phyloP scores from a whole-genome alignment of 1,140 invertebrate genomes.

The Elymnias hypermnestra region DNA sequence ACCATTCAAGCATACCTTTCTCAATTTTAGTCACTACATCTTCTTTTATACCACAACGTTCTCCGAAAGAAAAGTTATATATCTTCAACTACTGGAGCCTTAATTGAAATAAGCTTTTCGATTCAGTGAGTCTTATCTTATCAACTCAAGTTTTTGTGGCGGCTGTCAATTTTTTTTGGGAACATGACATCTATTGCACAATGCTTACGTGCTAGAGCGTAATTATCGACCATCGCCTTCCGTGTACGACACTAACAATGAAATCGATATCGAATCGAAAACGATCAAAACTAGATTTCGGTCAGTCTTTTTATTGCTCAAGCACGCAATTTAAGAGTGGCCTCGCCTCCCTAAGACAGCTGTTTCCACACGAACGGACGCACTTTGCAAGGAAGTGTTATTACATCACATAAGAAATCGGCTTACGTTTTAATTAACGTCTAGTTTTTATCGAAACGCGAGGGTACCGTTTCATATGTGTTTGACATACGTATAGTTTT shows the following conservation, averaged over 20 bases:
- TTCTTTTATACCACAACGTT: no score
- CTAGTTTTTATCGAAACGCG: background rate
- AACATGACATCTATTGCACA: conserved; percentile 51
- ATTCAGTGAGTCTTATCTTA: conserved; percentile 13
- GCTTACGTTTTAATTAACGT: conserved; percentile 3
- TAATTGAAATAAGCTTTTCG: no score
- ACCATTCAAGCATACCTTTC: no score
- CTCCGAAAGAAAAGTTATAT: no score
- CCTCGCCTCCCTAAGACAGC: conserved; percentile 16
- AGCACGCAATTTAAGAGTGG: conserved; percentile 53
- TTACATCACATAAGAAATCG: conserved; percentile 8
- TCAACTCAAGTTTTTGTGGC: conserved; percentile 9
- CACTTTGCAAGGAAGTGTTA: conserved; percentile 12
- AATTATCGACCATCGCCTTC: conserved; percentile 59
- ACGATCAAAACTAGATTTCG: conserved; percentile 55
- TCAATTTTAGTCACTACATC: no score
- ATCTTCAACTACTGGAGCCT: no score
- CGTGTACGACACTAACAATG: conserved; percentile 59
- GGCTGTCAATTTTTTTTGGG: conserved; percentile 23
- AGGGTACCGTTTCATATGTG: background rate
- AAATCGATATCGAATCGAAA: conserved; percentile 59
- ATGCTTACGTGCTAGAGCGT: conserved; percentile 57
- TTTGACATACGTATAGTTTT: no score
- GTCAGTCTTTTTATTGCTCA: conserved; percentile 55
- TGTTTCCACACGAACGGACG: conserved; percentile 17